Evolutionary conservation across 2,797 vertebrate species (phyloP).

Genomic region (Schizopygopsis malacanthus): DNA sequence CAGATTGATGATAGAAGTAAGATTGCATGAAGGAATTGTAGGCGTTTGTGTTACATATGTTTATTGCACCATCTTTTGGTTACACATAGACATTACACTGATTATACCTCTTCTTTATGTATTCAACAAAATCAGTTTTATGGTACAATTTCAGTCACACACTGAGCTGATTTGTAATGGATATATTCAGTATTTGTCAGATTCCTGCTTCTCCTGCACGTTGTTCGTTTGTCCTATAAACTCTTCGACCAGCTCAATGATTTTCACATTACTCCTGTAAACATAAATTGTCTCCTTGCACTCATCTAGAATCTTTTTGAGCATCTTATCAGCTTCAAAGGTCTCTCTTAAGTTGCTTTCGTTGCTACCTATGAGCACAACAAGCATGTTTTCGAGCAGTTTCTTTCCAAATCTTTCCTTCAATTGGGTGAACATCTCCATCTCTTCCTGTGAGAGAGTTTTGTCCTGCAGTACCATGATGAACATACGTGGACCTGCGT

Average conservation of each 20-base stretch:
- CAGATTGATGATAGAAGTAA: not conserved
- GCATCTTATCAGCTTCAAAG: not conserved
- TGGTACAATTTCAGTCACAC: too few species aligned
- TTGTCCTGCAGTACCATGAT: constrained; percentile 19
- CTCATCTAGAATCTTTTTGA: constrained; percentile 1
- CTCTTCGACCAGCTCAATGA: not conserved
- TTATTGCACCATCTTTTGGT: not conserved
- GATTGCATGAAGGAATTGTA: not conserved
- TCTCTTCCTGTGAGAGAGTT: not conserved
- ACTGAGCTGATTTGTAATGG: not conserved
- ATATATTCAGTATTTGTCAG: not conserved
- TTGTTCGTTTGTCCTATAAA: not conserved
- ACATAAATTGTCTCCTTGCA: not conserved
- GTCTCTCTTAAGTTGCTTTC: not conserved
- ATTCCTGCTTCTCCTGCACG: not conserved
- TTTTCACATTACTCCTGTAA: constrained; percentile 7
- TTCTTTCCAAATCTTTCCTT: not conserved
- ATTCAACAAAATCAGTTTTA: not conserved
- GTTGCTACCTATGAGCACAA: not conserved
- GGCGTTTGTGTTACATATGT: not conserved
- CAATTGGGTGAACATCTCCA: not conserved
- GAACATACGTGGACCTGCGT: constrained; percentile 16
- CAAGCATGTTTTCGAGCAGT: not conserved
- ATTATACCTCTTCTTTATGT: not conserved
- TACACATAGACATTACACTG: not conserved